These are phyloP conservation scores for Epistrophe grossulariae DNA, from an alignment of 2,888 invertebrate genomes.

Conservation along the genomic window DNA sequence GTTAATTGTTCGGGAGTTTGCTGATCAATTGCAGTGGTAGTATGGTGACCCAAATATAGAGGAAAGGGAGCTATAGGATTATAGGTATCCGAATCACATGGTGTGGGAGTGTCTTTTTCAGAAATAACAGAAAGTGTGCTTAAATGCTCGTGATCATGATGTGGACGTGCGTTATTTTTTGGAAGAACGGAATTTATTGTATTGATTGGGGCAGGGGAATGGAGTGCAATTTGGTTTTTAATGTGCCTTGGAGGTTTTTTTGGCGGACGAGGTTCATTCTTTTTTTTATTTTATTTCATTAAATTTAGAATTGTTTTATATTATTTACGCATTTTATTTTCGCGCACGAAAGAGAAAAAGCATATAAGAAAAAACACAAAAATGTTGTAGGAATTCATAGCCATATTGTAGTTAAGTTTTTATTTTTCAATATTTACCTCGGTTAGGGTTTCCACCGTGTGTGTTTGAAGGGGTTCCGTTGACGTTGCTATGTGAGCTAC, in stretches of 20 bases:
- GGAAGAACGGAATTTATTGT: constrained; percentile 34
- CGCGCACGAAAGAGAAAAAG: constrained; percentile 59
- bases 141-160: constrained; percentile 50
- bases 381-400: constrained; percentile 54
- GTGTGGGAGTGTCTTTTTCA: constrained; percentile 72
- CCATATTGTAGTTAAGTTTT: constrained; percentile 14
- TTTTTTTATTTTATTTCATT: constrained; percentile 15
- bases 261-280: constrained; percentile 79
- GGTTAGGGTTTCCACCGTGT: constrained; percentile 82
- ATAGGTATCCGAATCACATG: constrained; percentile 64
- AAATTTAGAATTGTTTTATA: constrained; percentile 31
- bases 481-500: constrained; percentile 78
- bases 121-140: constrained; percentile 75
- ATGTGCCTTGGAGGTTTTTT: constrained; percentile 84
- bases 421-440: constrained; percentile 78
- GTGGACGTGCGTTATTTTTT: constrained; percentile 42
- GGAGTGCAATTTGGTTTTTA: constrained; percentile 68
- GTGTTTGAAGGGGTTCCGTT: constrained; percentile 80
- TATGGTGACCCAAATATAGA: constrained; percentile 68
- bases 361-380: constrained; percentile 64
- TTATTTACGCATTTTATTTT: constrained; percentile 39
- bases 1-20: constrained; percentile 50
- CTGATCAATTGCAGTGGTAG: constrained; percentile 31
- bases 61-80: constrained; percentile 60
- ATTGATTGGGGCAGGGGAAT: constrained; percentile 44